phyloP scores from a whole-genome alignment of 2,888 invertebrate genomes.

The Ypsolopha sequella region DNA sequence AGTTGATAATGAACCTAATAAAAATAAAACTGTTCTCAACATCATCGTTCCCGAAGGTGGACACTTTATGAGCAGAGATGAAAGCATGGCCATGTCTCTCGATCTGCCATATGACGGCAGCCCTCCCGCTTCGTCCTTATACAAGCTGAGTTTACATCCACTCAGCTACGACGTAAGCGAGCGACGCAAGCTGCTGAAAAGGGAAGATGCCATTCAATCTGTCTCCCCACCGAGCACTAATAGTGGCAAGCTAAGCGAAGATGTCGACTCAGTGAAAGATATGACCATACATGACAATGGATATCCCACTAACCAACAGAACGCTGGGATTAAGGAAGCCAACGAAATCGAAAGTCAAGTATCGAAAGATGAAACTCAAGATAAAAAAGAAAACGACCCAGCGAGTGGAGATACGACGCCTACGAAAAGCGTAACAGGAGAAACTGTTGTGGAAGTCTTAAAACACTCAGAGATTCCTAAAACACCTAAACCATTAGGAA shows the following conservation, averaged over 20 bases:
- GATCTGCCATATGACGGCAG: conserved; percentile 55
- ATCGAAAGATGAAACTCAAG: not conserved
- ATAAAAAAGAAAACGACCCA: conserved; percentile 11
- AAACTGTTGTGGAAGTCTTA: conserved; percentile 18
- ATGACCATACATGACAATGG: conserved; percentile 7
- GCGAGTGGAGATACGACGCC: conserved; percentile 20
- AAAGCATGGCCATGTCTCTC: conserved; percentile 51
- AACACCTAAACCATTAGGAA: conserved; percentile 4
- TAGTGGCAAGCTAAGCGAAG: conserved; percentile 59
- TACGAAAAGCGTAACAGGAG: conserved; percentile 22
- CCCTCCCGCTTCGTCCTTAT: conserved; percentile 24
- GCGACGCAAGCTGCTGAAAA: conserved; percentile 53
- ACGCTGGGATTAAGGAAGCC: not conserved
- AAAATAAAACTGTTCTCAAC: conserved; percentile 51
- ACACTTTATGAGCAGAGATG: conserved; percentile 50
- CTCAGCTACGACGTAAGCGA: conserved; percentile 52
- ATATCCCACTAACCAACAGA: conserved; percentile 7
- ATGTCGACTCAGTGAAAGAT: conserved; percentile 47
- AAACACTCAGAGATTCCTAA: not conserved
- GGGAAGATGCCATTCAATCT: conserved; percentile 65
- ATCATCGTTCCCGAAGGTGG: conserved; percentile 56
- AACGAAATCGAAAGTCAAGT: not conserved
- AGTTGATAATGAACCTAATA: conserved; percentile 34
- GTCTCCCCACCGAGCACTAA: conserved; percentile 59
- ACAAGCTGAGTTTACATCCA: conserved; percentile 43